A percentile compares a stretch with the other conserved stretches of the same genome.
Conservation (phyloP, 2,888 invertebrate species). For the Automeris io region DNA sequence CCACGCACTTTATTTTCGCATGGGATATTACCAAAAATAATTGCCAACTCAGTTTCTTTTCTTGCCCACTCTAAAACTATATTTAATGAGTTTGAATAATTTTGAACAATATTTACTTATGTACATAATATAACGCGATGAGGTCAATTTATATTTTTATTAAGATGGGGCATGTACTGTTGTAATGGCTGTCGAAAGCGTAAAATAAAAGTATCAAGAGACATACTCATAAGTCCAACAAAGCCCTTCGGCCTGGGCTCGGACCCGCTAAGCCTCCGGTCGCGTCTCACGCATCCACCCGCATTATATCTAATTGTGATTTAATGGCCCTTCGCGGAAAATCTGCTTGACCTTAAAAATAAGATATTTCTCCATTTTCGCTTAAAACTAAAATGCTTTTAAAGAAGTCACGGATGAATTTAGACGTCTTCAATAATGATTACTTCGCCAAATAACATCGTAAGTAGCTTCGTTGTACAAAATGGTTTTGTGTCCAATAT, state of each 20-base stretch:
- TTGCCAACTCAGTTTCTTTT: slow-evolving; percentile 20
- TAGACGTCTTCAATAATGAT: slow-evolving; percentile 19
- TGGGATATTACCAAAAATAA: slow-evolving; percentile 24
- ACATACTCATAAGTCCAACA: slow-evolving; percentile 59
- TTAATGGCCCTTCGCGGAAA: slow-evolving; percentile 63
- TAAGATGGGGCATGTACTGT: slow-evolving; percentile 20
- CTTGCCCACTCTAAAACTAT: slow-evolving; percentile 28
- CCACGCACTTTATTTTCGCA: no score
- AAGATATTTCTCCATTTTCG: slow-evolving; percentile 41
- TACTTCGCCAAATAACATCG: slow-evolving; percentile 13
- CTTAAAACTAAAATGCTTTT: slow-evolving; percentile 23
- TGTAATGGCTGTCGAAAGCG: slow-evolving; percentile 36
- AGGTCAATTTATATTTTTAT: no score
- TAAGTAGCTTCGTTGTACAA: slow-evolving; percentile 11
- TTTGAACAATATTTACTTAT: slow-evolving; percentile 27
- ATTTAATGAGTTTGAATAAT: slow-evolving; percentile 26
- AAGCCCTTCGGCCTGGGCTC: slow-evolving; percentile 50
- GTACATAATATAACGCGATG: slow-evolving; percentile 18
- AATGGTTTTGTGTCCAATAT: slow-evolving; percentile 4
- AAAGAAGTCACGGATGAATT: slow-evolving; percentile 18
- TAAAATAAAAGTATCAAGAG: slow-evolving; percentile 59
- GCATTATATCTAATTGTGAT: slow-evolving; percentile 75
- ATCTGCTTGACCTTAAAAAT: slow-evolving; percentile 59
- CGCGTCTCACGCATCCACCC: slow-evolving; percentile 65
- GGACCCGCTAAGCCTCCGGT: slow-evolving; percentile 47